Conservation (phyloP, 2,888 invertebrate genomes). For the Crematogaster levior region DNA sequence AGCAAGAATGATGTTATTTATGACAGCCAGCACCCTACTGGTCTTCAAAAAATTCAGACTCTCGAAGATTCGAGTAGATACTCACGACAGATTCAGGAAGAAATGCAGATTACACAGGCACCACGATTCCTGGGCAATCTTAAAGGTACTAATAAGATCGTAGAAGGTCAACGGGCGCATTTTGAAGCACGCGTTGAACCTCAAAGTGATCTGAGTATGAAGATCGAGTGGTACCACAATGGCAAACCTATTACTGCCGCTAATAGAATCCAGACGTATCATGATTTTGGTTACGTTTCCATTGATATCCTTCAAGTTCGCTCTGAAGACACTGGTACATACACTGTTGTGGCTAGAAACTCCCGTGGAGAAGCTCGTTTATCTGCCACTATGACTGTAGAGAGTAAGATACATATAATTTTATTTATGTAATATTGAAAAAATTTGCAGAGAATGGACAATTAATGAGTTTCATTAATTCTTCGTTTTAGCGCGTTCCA, state of each 20-base stretch:
- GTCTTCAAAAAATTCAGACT: constrained; percentile 95
- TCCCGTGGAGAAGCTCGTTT: constrained; percentile 95
- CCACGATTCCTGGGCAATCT: constrained; percentile 95
- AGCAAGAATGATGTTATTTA: constrained; percentile 94
- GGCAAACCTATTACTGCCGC: constrained; percentile 95
- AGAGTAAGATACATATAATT: constrained; percentile 90
- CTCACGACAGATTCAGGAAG: constrained; percentile 89
- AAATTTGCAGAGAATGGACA: not conserved
- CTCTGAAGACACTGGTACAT: constrained; percentile 96
- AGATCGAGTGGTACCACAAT: constrained; percentile 98
- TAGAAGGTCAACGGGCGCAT: constrained; percentile 97
- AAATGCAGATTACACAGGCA: constrained; percentile 91
- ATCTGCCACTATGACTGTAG: constrained; percentile 94
- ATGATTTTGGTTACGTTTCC: constrained; percentile 99
- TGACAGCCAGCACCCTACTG: constrained; percentile 97
- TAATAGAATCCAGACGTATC: constrained; percentile 96
- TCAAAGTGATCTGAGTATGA: constrained; percentile 96
- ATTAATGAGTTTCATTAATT: constrained; percentile 13
- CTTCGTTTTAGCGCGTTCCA: constrained; percentile 90
- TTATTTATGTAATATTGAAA: not conserved
- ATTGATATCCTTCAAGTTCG: constrained; percentile 97
- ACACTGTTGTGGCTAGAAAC: constrained; percentile 97
- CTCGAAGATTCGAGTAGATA: constrained; percentile 94
- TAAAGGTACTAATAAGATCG: constrained; percentile 96
- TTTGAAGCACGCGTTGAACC: constrained; percentile 98